Conservation (phyloP, 2,113 vertebrate genomes). For the Grammomys surdaster region DNA sequence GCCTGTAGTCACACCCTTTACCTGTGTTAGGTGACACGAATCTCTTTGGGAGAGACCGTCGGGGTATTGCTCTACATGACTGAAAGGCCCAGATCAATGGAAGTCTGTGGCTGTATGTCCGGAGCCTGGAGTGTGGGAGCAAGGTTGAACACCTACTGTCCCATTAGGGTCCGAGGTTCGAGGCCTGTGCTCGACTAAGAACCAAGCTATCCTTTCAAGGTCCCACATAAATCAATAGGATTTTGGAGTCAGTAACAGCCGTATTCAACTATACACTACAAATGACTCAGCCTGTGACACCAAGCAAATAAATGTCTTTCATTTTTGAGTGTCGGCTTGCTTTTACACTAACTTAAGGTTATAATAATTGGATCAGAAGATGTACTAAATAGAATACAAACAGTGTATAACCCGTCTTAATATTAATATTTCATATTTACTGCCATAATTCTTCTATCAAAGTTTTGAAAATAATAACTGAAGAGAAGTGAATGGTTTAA, state of each 20-base stretch:
- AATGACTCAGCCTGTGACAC: neutral
- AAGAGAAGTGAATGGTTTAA: neutral
- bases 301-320: constrained; percentile 1
- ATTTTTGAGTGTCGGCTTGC: constrained; percentile 10
- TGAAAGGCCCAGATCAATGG: no score
- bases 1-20: no score
- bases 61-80: no score
- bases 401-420: neutral
- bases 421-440: neutral
- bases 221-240: neutral
- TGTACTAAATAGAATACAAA: neutral
- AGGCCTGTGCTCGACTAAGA: no score
- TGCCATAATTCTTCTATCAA: neutral
- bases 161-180: no score
- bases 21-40: no score
- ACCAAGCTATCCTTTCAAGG: no score
- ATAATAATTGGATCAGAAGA: neutral
- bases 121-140: no score
- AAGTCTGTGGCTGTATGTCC: no score
- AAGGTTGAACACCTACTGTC: no score
- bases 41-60: no score
- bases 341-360: neutral
- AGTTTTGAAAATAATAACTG: neutral
- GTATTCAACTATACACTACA: neutral
- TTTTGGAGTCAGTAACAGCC: constrained; percentile 1